These are phyloP conservation scores for Zaprionus camerounensis DNA, from an alignment of 1,140 invertebrate species.

Conservation along the genomic window DNA sequence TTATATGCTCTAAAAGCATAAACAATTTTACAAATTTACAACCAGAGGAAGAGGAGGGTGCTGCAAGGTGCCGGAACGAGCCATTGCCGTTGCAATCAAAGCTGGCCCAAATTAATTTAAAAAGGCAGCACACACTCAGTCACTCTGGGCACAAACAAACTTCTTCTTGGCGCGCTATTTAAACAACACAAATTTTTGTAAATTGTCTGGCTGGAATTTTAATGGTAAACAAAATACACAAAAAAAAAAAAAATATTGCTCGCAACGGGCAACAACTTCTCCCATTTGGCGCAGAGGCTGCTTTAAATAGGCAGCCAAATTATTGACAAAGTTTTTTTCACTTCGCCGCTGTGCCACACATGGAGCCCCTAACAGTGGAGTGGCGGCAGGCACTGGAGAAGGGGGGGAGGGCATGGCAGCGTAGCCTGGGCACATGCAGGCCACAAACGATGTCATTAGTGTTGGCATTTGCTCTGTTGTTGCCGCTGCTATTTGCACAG, in stretches of 20 bases:
- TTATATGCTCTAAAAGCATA: conserved; percentile 56
- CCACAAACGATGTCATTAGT: conserved; percentile 78
- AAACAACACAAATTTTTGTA: conserved; percentile 81
- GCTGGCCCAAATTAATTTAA: conserved; percentile 79
- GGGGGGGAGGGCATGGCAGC: neutral
- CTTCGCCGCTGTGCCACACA: conserved; percentile 45
- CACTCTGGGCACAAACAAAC: conserved; percentile 8
- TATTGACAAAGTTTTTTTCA: conserved; percentile 72
- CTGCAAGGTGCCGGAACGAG: neutral
- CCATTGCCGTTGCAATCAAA: conserved; percentile 64
- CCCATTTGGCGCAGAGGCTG: conserved; percentile 48
- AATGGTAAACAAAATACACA: conserved; percentile 66
- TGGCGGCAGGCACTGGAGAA: neutral
- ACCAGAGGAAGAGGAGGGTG: neutral
- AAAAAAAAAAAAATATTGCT: conserved; percentile 20
- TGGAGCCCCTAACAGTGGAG: conserved; percentile 39
- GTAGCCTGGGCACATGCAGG: conserved; percentile 35
- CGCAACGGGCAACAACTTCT: conserved; percentile 12
- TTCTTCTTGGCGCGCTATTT: conserved; percentile 62
- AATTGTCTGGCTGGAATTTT: conserved; percentile 79
- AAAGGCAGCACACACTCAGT: conserved; percentile 49
- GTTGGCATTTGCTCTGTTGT: conserved; percentile 59
- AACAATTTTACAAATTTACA: conserved; percentile 63
- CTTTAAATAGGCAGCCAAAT: conserved; percentile 79
- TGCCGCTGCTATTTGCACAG: conserved; percentile 55